Percentiles rank a stretch among this genome's conserved stretches.
These are phyloP conservation scores for Leptarthrus brevirostris DNA, from an alignment of 2,888 invertebrate genomes.

Conservation along the genomic window DNA sequence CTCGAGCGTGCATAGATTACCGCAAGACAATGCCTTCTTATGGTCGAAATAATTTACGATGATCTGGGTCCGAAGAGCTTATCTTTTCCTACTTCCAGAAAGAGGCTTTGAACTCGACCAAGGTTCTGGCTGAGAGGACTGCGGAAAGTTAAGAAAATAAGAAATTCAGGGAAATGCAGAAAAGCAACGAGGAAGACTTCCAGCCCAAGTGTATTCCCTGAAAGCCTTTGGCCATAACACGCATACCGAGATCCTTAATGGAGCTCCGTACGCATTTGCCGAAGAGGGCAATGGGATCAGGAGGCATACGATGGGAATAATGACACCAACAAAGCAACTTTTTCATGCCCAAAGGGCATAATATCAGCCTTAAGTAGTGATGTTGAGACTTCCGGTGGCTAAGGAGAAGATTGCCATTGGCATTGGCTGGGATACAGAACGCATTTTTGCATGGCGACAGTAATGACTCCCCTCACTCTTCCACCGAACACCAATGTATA, in stretches of 20 bases:
- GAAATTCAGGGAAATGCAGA: conserved; percentile 13
- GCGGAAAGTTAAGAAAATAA: background rate
- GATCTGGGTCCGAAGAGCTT: background rate
- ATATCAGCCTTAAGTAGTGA: conserved; percentile 42
- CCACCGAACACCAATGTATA: background rate
- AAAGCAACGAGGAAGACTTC: conserved; percentile 13
- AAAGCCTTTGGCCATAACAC: conserved; percentile 40
- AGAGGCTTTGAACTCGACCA: background rate
- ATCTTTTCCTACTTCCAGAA: background rate
- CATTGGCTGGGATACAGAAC: background rate
- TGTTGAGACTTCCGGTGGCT: conserved; percentile 39
- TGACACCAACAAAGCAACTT: conserved; percentile 7
- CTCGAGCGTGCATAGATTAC: conserved; percentile 1
- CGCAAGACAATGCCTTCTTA: conserved; percentile 29
- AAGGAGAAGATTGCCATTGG: background rate
- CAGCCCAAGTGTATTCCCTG: background rate
- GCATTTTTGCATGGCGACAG: conserved; percentile 19
- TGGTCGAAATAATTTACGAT: background rate
- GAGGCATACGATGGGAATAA: background rate
- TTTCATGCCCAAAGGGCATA: conserved; percentile 39
- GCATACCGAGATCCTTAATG: conserved; percentile 19
- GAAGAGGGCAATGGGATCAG: background rate
- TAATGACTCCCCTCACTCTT: background rate
- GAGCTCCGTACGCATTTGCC: conserved; percentile 3
- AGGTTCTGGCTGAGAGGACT: background rate